Percentiles rank a stretch among this genome's conserved stretches.
phyloP scores from a whole-genome alignment of 2,888 invertebrate genomes.

The Synanthedon tipuliformis region DNA sequence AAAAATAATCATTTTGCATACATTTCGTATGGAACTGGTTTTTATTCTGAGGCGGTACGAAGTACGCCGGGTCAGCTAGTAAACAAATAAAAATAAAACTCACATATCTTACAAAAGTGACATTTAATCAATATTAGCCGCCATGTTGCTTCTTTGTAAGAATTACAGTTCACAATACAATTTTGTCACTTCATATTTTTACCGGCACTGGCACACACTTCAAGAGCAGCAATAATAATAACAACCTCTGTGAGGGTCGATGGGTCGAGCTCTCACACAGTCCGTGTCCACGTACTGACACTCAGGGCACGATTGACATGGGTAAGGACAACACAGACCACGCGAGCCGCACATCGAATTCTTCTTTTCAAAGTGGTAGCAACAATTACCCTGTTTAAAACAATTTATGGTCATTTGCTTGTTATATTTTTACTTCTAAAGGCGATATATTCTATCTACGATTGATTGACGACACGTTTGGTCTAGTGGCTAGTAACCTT shows the following conservation, averaged over 20 bases:
- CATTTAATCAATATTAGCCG: slow-evolving; percentile 24
- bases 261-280: slow-evolving; percentile 17
- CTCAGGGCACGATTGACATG: slow-evolving; percentile 13
- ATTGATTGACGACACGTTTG: no score
- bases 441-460: no score
- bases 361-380: slow-evolving; percentile 42
- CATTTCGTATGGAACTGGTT: no score
- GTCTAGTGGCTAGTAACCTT: no score
- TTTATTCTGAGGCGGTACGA: no score
- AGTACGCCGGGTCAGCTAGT: no score
- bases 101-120: background rate
- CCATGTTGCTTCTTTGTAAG: slow-evolving; percentile 29
- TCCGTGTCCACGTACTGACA: slow-evolving; percentile 21
- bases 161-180: background rate
- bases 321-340: slow-evolving; percentile 1
- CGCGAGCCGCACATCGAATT: slow-evolving; percentile 11
- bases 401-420: slow-evolving; percentile 2
- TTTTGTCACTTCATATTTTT: slow-evolving; percentile 6
- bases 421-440: no score
- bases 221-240: slow-evolving; percentile 20
- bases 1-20: no score
- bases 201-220: background rate
- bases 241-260: slow-evolving; percentile 14
- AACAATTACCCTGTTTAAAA: slow-evolving; percentile 44
- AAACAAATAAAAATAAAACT: background rate